Conservation (phyloP, 2,113 vertebrate species). For the Cathartes aura region DNA sequence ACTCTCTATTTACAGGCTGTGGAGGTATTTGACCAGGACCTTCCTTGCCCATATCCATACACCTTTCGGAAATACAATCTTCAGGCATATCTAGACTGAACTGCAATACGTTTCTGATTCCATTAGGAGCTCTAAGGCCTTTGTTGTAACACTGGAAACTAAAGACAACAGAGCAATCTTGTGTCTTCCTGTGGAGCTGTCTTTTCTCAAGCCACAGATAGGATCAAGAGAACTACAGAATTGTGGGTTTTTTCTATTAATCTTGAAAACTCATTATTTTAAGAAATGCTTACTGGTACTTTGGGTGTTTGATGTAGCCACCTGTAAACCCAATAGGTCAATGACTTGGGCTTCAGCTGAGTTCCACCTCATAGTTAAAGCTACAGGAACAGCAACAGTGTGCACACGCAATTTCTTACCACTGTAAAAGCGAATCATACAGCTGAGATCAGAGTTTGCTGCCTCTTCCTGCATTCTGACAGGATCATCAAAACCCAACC, state of each 20-base stretch:
- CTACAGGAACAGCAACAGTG: not conserved
- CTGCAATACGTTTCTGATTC: not conserved
- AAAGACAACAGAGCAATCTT: not conserved
- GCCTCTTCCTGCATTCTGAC: constrained; percentile 91
- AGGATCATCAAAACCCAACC: constrained; percentile 88
- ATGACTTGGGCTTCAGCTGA: not conserved
- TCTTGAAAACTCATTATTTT: not conserved
- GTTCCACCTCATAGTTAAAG: not conserved
- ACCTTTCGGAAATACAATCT: not conserved
- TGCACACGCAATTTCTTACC: constrained; percentile 79
- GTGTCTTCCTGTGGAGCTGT: not conserved
- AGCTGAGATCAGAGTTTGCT: constrained; percentile 92
- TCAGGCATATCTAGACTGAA: not conserved
- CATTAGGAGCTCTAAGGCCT: not conserved
- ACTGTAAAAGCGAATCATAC: constrained; percentile 94
- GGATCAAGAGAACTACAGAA: not conserved
- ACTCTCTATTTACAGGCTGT: not conserved
- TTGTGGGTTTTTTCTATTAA: not conserved
- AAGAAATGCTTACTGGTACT: not conserved
- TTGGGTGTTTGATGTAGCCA: not conserved
- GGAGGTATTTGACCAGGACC: not conserved
- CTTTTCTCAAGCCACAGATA: not conserved
- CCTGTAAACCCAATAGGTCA: not conserved
- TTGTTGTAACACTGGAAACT: not conserved
- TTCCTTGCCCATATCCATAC: not conserved